Conservation (phyloP, 1,140 invertebrate genomes). For the Drosophila sucinea region DNA sequence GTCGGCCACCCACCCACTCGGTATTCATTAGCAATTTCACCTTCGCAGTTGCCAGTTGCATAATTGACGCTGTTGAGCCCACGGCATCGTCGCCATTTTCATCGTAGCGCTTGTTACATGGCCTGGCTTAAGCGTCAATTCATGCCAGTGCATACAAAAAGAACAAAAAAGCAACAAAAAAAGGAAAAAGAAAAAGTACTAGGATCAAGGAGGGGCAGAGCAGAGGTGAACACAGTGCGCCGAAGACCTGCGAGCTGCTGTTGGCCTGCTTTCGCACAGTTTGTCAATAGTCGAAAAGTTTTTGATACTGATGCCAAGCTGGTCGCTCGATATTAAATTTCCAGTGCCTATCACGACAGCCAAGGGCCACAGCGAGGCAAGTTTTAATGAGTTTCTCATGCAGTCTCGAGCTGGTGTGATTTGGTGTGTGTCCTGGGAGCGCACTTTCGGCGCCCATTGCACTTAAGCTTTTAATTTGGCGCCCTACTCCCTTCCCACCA, state of each 20-base stretch:
- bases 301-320: slow-evolving; percentile 77
- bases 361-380: slow-evolving; percentile 62
- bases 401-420: slow-evolving; percentile 28
- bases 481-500: background rate
- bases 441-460: slow-evolving; percentile 49
- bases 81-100: slow-evolving; percentile 21
- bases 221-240: background rate
- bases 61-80: slow-evolving; percentile 52
- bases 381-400: slow-evolving; percentile 78
- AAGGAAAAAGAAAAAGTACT: background rate
- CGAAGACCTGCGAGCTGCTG: background rate
- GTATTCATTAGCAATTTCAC: slow-evolving; percentile 74
- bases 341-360: slow-evolving; percentile 36
- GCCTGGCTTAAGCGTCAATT: slow-evolving; percentile 52
- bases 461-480: slow-evolving; percentile 62
- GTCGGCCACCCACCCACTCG: slow-evolving; percentile 36
- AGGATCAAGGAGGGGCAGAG: background rate
- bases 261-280: slow-evolving; percentile 22
- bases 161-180: slow-evolving; percentile 23
- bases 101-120: slow-evolving; percentile 32
- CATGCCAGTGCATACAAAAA: slow-evolving; percentile 37
- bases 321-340: slow-evolving; percentile 73
- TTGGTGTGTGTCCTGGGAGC: slow-evolving; percentile 18
- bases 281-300: slow-evolving; percentile 73
- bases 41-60: slow-evolving; percentile 68